Percentiles rank a stretch among this genome's conserved stretches.
Evolutionary conservation across 2,888 invertebrate genomes (phyloP).

Genomic region (Siphlonurus alternatus): DNA sequence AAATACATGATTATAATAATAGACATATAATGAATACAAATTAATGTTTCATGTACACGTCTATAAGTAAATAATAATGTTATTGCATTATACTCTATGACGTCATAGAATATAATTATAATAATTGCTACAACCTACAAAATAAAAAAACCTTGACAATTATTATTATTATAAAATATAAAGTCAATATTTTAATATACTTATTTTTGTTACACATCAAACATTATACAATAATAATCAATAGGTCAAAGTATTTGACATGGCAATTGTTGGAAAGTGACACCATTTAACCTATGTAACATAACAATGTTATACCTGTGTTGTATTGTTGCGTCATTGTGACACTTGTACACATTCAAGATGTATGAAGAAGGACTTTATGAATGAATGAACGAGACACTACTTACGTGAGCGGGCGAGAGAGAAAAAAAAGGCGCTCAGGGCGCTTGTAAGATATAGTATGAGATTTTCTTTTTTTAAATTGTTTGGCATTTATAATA

Average conservation of each 20-base stretch:
- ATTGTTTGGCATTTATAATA: not conserved
- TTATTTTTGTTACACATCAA: no score
- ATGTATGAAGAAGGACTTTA: not conserved
- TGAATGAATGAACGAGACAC: not conserved
- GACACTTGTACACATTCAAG: not conserved
- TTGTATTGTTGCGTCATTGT: not conserved
- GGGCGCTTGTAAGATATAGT: not conserved
- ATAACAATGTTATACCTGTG: not conserved
- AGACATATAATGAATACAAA: no score
- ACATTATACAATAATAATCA: no score
- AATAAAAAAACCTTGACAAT: not conserved
- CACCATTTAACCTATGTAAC: not conserved
- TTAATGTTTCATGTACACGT: no score
- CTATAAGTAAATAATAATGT: no score
- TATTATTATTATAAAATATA: not conserved
- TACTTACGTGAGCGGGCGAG: no score
- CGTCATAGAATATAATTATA: no score
- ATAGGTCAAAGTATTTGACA: not conserved
- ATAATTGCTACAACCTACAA: not conserved
- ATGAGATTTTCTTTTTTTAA: not conserved
- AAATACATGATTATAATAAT: no score
- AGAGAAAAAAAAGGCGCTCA: not conserved
- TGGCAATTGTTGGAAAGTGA: not conserved
- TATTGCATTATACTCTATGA: no score
- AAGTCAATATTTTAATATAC: not conserved